Percentiles rank a stretch among this genome's conserved stretches.
Conservation (phyloP, 2,113 vertebrate genomes). For the Marmota flaviventris region DNA sequence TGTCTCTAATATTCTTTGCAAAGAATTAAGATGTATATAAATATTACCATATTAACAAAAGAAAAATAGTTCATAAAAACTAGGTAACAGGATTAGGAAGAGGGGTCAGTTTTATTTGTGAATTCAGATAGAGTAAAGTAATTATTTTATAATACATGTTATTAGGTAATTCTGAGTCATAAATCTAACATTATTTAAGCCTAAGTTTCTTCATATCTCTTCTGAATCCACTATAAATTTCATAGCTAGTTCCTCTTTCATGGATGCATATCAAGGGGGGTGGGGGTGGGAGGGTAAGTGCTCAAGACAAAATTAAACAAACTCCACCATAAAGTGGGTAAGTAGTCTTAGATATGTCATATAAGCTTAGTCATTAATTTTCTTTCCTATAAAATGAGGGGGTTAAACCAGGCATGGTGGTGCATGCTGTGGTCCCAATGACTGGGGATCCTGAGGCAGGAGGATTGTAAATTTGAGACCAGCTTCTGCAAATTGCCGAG, state of each 20-base stretch:
- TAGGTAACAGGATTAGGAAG: neutral
- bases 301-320: slow-evolving; percentile 32
- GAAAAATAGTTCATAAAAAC: neutral
- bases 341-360: neutral
- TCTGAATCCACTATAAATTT: slow-evolving; percentile 17
- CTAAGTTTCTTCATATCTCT: slow-evolving; percentile 9
- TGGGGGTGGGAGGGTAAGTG: too few relatives aligned
- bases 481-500: too few relatives aligned
- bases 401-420: neutral
- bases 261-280: neutral
- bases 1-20: slow-evolving; percentile 33
- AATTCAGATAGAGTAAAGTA: neutral
- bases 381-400: neutral
- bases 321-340: neutral
- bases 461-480: too few relatives aligned
- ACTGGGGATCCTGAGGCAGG: neutral
- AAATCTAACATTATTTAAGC: neutral
- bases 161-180: slow-evolving; percentile 24
- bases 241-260: neutral
- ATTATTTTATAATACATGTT: neutral
- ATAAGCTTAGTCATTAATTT: neutral
- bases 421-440: neutral
- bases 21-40: neutral
- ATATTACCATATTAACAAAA: neutral
- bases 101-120: neutral